Conservation (phyloP, 2,113 vertebrate species). For the Marcusenius ussheri region DNA sequence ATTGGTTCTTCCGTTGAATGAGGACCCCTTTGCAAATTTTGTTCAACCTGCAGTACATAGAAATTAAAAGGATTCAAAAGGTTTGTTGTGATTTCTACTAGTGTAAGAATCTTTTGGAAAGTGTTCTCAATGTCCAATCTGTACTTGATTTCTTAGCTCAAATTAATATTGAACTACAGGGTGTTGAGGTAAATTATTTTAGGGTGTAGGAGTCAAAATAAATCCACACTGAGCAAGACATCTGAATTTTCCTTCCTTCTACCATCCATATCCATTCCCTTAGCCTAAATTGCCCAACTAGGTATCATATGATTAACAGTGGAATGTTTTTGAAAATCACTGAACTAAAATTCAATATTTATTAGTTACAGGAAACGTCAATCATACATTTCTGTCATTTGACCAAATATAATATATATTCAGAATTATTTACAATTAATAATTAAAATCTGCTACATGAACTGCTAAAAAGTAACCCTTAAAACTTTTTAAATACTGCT, state of each 20-base stretch:
- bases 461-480: not conserved
- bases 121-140: not conserved
- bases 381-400: not conserved
- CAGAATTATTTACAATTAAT: not conserved
- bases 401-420: not conserved
- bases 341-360: not conserved
- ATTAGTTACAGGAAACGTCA: not conserved
- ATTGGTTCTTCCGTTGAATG: slow-evolving; percentile 89
- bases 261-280: not conserved
- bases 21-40: slow-evolving; percentile 85
- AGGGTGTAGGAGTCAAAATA: not conserved
- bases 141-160: not conserved
- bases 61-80: not conserved
- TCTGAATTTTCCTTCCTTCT: not conserved
- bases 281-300: not conserved
- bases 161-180: not conserved
- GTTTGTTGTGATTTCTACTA: not conserved
- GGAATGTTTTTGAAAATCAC: not conserved
- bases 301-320: not conserved
- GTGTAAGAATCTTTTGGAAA: not conserved
- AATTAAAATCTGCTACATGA: not conserved
- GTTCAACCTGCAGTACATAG: slow-evolving; percentile 69
- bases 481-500: not conserved
- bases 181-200: not conserved
- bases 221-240: not conserved